phyloP scores from a whole-genome alignment of 2,888 invertebrate species.

The Melinopterus prodromus region DNA sequence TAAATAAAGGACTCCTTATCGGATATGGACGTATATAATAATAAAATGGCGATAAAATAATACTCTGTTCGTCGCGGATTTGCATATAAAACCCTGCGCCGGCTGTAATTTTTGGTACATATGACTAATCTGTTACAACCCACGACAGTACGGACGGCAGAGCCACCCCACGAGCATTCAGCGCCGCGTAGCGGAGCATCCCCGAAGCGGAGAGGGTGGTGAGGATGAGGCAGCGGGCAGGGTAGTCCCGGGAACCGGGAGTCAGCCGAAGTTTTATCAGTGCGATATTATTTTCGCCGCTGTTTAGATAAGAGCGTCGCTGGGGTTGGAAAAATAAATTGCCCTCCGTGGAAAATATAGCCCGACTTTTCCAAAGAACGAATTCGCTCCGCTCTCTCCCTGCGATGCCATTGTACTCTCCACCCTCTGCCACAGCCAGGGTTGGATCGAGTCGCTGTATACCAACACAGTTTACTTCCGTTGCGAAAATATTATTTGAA shows the following conservation, averaged over 20 bases:
- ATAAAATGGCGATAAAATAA: background rate
- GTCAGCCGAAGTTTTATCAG: conserved; percentile 54
- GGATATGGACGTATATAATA: background rate
- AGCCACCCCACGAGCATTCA: background rate
- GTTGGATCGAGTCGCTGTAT: background rate
- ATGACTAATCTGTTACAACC: conserved; percentile 35
- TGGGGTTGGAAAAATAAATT: conserved; percentile 63
- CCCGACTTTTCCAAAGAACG: conserved; percentile 60
- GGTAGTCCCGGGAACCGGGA: conserved; percentile 4
- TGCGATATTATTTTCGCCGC: conserved; percentile 63
- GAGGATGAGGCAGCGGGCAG: conserved; percentile 16
- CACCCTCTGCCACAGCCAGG: conserved; percentile 13
- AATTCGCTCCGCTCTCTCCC: conserved; percentile 49
- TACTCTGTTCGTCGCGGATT: background rate
- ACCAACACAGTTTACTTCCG: background rate
- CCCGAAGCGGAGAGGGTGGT: background rate
- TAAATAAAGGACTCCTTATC: background rate
- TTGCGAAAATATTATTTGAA: too few species aligned
- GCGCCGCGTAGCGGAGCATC: background rate
- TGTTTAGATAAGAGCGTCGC: conserved; percentile 61
- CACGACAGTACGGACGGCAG: conserved; percentile 53
- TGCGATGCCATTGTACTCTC: conserved; percentile 21
- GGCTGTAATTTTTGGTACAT: conserved; percentile 12
- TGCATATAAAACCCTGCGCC: background rate
- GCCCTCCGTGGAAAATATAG: conserved; percentile 62